A percentile compares a stretch with the other conserved stretches of the same genome.
Conservation (phyloP, 2,888 invertebrate genomes). For the Morpho deidamia region DNA sequence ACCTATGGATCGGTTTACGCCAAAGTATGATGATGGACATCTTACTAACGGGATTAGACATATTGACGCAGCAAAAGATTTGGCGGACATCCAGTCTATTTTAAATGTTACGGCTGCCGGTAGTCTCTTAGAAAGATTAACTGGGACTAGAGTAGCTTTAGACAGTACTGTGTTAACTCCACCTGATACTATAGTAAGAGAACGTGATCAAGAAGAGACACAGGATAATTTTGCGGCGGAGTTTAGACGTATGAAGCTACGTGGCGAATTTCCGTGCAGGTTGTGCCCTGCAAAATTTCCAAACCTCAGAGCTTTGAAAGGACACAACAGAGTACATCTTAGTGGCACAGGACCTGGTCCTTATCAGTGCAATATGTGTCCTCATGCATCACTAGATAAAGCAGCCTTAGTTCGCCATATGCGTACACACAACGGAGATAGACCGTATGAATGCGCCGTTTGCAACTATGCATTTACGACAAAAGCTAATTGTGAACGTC, state of each 20-base stretch:
- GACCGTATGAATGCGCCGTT: conserved; percentile 96
- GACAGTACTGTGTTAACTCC: conserved; percentile 66
- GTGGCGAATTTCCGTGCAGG: conserved; percentile 93
- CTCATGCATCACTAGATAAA: conserved; percentile 93
- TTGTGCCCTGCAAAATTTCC: conserved; percentile 93
- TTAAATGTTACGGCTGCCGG: conserved; percentile 86
- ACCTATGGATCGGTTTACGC: conserved; percentile 62
- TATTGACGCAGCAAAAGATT: conserved; percentile 82
- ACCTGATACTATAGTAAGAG: conserved; percentile 59
- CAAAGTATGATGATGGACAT: conserved; percentile 62
- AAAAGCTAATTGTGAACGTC: conserved; percentile 97
- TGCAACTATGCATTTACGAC: conserved; percentile 98
- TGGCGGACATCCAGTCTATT: conserved; percentile 92
- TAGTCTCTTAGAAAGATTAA: conserved; percentile 81
- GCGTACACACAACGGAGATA: conserved; percentile 96
- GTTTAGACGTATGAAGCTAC: conserved; percentile 92
- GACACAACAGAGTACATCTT: conserved; percentile 92
- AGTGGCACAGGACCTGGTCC: conserved; percentile 87
- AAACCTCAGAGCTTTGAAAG: conserved; percentile 92
- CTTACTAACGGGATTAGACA: conserved; percentile 60
- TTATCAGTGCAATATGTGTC: conserved; percentile 96
- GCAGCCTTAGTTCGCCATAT: conserved; percentile 94
- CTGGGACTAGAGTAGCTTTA: conserved; percentile 59
- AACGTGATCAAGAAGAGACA: conserved; percentile 80
- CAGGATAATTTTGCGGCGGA: conserved; percentile 91